phyloP scores from a whole-genome alignment of 2,113 vertebrate genomes.

The Copsychus sechellarum region DNA sequence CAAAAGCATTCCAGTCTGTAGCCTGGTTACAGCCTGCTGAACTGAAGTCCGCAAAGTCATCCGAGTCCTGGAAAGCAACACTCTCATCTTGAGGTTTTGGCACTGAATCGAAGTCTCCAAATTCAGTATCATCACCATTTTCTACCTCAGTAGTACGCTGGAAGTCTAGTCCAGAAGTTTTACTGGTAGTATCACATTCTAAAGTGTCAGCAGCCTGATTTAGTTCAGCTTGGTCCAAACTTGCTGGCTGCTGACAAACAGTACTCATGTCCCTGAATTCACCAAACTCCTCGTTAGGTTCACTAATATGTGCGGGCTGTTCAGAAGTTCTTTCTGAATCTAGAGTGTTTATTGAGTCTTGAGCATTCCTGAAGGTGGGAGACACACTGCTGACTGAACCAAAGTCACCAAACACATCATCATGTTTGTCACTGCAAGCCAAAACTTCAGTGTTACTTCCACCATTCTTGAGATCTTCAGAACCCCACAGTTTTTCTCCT shows the following conservation, averaged over 20 bases:
- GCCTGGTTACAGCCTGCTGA: conserved; percentile 78
- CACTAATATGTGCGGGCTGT: conserved; percentile 53
- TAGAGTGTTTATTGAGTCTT: conserved; percentile 36
- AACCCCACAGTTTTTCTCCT: conserved; percentile 35
- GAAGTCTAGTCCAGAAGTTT: conserved; percentile 26
- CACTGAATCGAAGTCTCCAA: conserved; percentile 75
- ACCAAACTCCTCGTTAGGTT: conserved; percentile 71
- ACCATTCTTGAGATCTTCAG: conserved; percentile 50
- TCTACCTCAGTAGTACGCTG: conserved; percentile 61
- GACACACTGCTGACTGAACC: conserved; percentile 79
- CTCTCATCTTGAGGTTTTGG: conserved; percentile 71
- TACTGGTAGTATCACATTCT: conserved; percentile 39
- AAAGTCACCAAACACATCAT: conserved; percentile 81
- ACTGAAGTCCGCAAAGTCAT: conserved; percentile 96
- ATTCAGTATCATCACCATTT: conserved; percentile 65
- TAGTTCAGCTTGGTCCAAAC: conserved; percentile 61
- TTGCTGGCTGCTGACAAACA: conserved; percentile 67
- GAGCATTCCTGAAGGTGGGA: conserved; percentile 49
- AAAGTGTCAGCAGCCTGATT: conserved; percentile 45
- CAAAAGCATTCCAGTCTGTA: conserved; percentile 85
- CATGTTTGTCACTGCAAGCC: conserved; percentile 62
- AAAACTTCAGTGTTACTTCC: conserved; percentile 60
- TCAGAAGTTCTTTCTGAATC: conserved; percentile 69
- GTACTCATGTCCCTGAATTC: conserved; percentile 70
- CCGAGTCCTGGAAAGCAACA: conserved; percentile 79